phyloP scores from a whole-genome alignment of 2,888 invertebrate species.

The Pachliopta kotzebuea region DNA sequence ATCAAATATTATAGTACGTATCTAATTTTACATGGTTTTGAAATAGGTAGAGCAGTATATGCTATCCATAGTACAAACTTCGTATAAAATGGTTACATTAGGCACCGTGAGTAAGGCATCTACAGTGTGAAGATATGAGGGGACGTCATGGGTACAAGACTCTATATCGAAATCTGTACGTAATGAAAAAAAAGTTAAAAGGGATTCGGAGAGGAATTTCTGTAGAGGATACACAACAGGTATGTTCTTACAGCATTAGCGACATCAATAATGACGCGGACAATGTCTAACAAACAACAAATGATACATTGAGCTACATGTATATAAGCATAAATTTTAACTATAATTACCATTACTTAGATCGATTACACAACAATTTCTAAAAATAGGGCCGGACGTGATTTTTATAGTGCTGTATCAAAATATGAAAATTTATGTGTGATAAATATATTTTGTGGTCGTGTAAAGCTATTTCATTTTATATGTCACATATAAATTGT shows the following conservation, averaged over 20 bases:
- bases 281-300: conserved; percentile 18
- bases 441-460: conserved; percentile 50
- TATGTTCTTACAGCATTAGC: conserved; percentile 11
- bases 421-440: conserved; percentile 64
- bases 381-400: conserved; percentile 74
- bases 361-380: conserved; percentile 51
- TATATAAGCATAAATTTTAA: conserved; percentile 21
- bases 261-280: conserved; percentile 25
- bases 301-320: conserved; percentile 15
- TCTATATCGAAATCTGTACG: conserved; percentile 6
- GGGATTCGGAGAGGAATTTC: conserved; percentile 15
- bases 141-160: conserved; percentile 20
- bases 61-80: conserved; percentile 66
- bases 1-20: conserved; percentile 38
- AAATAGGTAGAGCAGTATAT: conserved; percentile 65
- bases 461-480: conserved; percentile 44
- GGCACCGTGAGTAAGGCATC: conserved; percentile 93
- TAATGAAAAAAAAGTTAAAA: background rate
- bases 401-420: conserved; percentile 65
- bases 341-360: conserved; percentile 25
- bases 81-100: conserved; percentile 79
- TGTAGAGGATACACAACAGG: conserved; percentile 4
- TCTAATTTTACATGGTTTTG: conserved; percentile 67
- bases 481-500: conserved; percentile 25
- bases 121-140: conserved; percentile 86